Conservation (phyloP, 2,888 invertebrate genomes). For the Acanthacorydalis orientalis region DNA sequence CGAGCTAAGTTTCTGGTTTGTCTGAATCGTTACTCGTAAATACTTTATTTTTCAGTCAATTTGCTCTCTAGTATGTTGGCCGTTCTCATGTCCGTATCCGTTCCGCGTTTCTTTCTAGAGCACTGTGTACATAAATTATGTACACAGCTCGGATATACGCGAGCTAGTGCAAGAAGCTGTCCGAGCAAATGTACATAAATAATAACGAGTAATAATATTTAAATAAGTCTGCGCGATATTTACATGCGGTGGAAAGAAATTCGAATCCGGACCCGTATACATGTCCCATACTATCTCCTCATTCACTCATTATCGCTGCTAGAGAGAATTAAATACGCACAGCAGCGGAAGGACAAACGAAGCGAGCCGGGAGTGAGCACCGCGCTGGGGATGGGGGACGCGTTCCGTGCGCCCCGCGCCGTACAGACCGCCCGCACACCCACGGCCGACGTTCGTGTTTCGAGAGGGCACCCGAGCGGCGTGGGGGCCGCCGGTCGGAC, state of each 20-base stretch:
- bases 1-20: no score
- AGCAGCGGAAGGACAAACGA: slow-evolving; percentile 27
- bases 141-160: not conserved
- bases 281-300: not conserved
- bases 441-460: not conserved
- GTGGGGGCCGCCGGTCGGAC: not conserved
- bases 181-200: no score
- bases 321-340: slow-evolving; percentile 24
- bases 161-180: no score
- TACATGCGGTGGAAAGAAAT: no score
- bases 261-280: not conserved
- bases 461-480: not conserved
- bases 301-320: slow-evolving; percentile 6
- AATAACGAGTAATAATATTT: no score
- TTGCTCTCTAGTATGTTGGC: no score
- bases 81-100: not conserved
- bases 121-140: not conserved
- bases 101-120: not conserved
- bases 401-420: not conserved
- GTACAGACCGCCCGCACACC: not conserved
- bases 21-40: no score
- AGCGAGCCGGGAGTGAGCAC: slow-evolving; percentile 14
- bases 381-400: no score
- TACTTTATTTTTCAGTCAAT: no score
- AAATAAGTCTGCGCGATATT: no score